Percentiles rank a stretch among this genome's conserved stretches.
Conservation (phyloP, 1,140 invertebrate species). For the Brachionus sp. region DNA sequence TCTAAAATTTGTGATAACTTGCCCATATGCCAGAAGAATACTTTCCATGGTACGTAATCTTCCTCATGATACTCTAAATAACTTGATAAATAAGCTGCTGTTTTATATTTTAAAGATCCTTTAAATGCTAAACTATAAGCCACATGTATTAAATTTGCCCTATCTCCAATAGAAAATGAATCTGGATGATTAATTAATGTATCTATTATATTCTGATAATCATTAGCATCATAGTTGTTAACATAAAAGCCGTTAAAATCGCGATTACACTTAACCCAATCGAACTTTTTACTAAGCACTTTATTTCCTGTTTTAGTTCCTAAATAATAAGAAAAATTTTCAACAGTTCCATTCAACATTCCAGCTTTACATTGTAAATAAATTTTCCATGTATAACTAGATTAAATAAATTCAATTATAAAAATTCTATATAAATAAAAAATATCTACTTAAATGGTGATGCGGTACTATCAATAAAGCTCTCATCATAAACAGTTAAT, state of each 20-base stretch:
- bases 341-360: neutral
- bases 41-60: constrained; percentile 39
- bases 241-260: constrained; percentile 45
- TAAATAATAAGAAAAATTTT: neutral
- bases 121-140: constrained; percentile 37
- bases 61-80: constrained; percentile 20
- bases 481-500: constrained; percentile 11
- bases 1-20: constrained; percentile 24
- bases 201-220: constrained; percentile 11
- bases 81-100: neutral
- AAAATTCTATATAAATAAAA: too few relatives aligned
- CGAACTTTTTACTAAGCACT: neutral
- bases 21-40: constrained; percentile 37
- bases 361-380: constrained; percentile 42
- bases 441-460: constrained; percentile 40
- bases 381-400: constrained; percentile 42
- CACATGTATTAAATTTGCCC: constrained; percentile 41
- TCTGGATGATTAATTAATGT: neutral
- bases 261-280: constrained; percentile 44
- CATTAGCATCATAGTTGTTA: neutral
- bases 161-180: constrained; percentile 7
- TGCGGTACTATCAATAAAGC: neutral
- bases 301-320: neutral
- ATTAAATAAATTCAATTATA: neutral
- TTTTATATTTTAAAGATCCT: constrained; percentile 13